A percentile compares a stretch with the other conserved stretches of the same genome.
phyloP scores from a whole-genome alignment of 2,113 vertebrate genomes.

The Paramormyrops kingsleyae region DNA sequence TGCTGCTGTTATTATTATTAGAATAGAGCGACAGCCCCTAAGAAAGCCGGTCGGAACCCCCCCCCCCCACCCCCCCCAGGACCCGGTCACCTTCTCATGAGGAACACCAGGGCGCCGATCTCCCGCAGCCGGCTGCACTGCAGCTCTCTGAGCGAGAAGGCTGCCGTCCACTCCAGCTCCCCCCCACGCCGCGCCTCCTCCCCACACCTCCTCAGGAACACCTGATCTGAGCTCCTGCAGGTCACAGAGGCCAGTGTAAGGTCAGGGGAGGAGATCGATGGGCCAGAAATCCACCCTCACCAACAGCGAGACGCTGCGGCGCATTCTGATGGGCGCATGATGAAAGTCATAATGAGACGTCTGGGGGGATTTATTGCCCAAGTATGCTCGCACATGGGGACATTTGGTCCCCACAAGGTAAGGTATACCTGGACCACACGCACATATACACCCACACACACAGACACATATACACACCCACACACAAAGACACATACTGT shows the following conservation, averaged over 20 bases:
- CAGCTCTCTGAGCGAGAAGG: conserved; percentile 47
- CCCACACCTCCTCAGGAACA: conserved; percentile 17
- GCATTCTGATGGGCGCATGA: background rate
- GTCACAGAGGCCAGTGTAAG: conserved; percentile 8
- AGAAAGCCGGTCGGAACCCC: background rate
- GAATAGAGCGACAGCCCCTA: background rate
- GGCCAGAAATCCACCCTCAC: background rate
- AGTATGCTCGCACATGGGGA: background rate
- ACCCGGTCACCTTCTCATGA: conserved; percentile 46
- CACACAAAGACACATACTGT: no score
- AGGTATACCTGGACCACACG: background rate
- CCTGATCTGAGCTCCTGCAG: conserved; percentile 33
- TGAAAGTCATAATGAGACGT: background rate
- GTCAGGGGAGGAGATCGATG: background rate
- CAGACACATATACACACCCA: no score
- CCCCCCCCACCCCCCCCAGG: background rate
- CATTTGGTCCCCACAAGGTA: no score
- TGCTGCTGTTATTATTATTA: background rate
- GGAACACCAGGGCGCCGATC: conserved; percentile 20
- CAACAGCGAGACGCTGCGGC: background rate
- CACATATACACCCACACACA: no score
- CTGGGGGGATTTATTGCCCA: background rate
- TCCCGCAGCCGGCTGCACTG: conserved; percentile 44
- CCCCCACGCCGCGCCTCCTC: conserved; percentile 16
- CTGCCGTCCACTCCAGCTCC: conserved; percentile 49